These are phyloP conservation scores for Siniperca obscura DNA, from an alignment of 2,797 vertebrate species.

Conservation along the genomic window DNA sequence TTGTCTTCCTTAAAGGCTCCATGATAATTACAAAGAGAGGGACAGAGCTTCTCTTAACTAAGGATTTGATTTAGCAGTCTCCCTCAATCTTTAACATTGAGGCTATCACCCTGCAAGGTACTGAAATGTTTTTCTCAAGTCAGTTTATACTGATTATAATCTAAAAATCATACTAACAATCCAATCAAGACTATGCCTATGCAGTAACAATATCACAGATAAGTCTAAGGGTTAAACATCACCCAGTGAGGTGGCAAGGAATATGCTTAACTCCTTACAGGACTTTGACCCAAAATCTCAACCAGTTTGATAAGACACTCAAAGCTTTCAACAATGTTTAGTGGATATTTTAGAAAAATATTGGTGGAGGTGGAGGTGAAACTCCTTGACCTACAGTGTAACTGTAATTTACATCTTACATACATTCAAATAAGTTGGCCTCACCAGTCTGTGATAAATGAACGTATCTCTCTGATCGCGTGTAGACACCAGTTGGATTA, in stretches of 20 bases:
- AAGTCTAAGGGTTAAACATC: constrained; percentile 69
- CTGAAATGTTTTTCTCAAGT: background rate
- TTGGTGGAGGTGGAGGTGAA: no score
- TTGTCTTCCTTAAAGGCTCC: background rate
- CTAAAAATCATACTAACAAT: background rate
- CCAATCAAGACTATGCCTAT: background rate
- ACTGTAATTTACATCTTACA: background rate
- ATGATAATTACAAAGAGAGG: background rate
- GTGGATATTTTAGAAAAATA: background rate
- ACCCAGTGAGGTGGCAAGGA: constrained; percentile 52
- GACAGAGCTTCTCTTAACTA: background rate
- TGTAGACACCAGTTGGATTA: constrained; percentile 24
- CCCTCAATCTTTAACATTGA: background rate
- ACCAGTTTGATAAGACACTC: constrained; percentile 34
- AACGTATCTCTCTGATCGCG: background rate
- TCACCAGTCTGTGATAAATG: background rate
- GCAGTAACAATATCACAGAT: background rate
- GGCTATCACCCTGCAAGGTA: background rate
- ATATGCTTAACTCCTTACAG: constrained; percentile 12
- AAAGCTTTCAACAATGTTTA: background rate
- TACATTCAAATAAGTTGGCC: background rate
- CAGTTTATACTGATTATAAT: background rate
- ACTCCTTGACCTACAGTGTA: background rate
- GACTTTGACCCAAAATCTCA: constrained; percentile 74
- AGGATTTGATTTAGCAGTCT: background rate